Evolutionary conservation across 2,888 invertebrate species (phyloP).

Genomic region (Tiliacea aurago): DNA sequence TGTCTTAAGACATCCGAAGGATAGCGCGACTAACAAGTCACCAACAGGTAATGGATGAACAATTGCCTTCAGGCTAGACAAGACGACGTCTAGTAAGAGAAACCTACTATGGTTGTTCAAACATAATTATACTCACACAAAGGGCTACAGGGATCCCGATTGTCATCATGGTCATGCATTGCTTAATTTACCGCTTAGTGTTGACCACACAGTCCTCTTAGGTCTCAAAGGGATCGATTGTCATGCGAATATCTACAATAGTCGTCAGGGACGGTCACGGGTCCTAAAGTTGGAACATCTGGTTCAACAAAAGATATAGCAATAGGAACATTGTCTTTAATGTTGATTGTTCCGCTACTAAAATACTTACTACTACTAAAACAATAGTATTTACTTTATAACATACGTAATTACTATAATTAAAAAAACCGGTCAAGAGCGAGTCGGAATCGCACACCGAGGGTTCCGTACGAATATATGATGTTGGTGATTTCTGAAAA

Average conservation of each 20-base stretch:
- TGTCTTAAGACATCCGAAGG: neutral
- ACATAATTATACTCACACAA: conserved; percentile 9
- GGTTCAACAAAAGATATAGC: conserved; percentile 12
- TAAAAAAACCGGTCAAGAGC: no score
- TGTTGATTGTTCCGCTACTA: conserved; percentile 14
- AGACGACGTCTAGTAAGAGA: neutral
- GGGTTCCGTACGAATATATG: no score
- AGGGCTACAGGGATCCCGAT: neutral
- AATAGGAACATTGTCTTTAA: conserved; percentile 1
- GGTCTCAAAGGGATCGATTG: neutral
- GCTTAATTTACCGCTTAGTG: neutral
- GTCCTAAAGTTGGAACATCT: conserved; percentile 23
- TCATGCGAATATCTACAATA: neutral
- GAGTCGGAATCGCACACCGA: no score
- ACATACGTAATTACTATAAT: neutral
- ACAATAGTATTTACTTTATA: neutral
- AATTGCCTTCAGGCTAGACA: neutral
- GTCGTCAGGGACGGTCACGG: neutral
- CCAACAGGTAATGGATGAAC: neutral
- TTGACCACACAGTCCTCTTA: neutral
- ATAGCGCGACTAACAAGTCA: neutral
- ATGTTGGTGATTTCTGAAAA: no score
- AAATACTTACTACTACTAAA: neutral
- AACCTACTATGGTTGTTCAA: neutral
- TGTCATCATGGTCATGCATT: neutral